Conservation (phyloP, 2,113 vertebrate species). For the Apteryx owenii region DNA sequence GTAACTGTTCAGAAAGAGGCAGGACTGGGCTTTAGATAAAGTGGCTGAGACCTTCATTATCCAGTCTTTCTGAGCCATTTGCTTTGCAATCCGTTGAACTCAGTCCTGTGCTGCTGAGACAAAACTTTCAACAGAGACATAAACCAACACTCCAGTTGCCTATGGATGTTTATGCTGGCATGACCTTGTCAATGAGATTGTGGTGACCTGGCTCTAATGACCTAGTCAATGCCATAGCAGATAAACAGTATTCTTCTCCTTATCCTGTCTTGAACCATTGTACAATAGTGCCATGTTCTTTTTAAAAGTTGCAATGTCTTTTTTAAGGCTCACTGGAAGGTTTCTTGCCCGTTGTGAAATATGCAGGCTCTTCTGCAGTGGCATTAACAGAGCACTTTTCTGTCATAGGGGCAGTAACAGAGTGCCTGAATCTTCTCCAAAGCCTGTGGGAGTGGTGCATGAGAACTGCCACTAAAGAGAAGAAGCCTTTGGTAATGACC, state of each 20-base stretch:
- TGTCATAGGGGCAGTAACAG: neutral
- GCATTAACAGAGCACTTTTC: neutral
- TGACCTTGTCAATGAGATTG: neutral
- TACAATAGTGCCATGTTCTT: neutral
- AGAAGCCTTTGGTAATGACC: neutral
- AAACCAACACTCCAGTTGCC: neutral
- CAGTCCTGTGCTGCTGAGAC: neutral
- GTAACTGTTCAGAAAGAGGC: neutral
- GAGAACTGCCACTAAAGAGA: neutral
- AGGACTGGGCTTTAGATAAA: neutral
- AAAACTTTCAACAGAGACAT: neutral
- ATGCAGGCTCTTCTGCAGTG: neutral
- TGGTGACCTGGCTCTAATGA: neutral
- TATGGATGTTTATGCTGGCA: neutral
- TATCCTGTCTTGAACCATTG: neutral
- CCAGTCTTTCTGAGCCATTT: neutral
- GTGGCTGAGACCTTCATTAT: neutral
- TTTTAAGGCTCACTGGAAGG: neutral
- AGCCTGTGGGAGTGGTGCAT: neutral
- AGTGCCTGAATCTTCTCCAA: neutral
- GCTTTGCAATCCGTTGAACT: neutral
- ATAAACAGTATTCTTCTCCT: neutral
- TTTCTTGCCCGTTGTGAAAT: neutral
- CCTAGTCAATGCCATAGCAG: neutral
- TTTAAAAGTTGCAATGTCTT: neutral